Conservation (phyloP, 2,113 vertebrate species). For the Lepus timidus region DNA sequence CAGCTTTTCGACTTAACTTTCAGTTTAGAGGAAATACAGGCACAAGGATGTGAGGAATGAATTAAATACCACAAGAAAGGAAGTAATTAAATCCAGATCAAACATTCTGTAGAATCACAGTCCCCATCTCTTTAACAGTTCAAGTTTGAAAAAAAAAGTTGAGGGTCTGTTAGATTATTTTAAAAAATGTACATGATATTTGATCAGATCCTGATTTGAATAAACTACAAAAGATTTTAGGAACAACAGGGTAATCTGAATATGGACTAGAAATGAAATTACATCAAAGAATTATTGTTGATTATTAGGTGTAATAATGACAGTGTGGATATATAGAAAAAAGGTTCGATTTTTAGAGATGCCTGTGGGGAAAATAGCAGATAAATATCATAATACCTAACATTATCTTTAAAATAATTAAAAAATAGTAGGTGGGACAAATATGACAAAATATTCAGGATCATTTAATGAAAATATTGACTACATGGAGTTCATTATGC, state of each 20-base stretch:
- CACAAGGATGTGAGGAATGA: conserved; percentile 28
- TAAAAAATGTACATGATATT: conserved; percentile 2
- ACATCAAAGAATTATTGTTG: background rate
- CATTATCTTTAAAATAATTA: conserved; percentile 32
- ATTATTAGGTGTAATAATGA: background rate
- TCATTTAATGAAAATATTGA: background rate
- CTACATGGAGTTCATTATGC: background rate
- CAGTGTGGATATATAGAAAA: background rate
- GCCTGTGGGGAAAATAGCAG: background rate
- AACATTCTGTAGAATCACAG: conserved; percentile 24
- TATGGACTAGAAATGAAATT: conserved; percentile 47
- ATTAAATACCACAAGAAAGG: conserved; percentile 59
- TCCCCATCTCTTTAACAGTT: conserved; percentile 38
- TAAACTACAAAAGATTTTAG: background rate
- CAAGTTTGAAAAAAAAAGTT: background rate
- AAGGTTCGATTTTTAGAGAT: background rate
- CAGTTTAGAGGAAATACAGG: conserved; percentile 34
- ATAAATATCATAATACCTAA: conserved; percentile 14
- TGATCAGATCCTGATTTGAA: background rate
- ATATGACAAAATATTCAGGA: background rate
- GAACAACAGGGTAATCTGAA: background rate
- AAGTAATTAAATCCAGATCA: conserved; percentile 59
- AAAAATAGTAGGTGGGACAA: conserved; percentile 37
- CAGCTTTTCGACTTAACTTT: conserved; percentile 46
- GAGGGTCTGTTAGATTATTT: background rate